Base-by-base conservation (phyloP, 2,797 vertebrate species). In the Sylvia borin region DNA sequence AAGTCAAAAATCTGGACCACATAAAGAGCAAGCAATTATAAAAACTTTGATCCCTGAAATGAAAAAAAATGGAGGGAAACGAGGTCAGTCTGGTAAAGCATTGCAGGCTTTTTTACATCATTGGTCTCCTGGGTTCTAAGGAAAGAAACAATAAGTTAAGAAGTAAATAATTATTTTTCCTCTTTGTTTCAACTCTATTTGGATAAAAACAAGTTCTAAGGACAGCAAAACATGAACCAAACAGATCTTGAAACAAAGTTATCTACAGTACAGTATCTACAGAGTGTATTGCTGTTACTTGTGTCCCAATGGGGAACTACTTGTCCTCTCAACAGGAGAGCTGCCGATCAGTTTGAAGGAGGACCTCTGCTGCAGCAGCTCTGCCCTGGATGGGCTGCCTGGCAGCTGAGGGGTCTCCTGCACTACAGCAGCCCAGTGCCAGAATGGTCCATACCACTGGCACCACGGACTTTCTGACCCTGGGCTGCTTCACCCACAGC, bases 51-150 rank as follows among this genome's bases (percentile, higher is more conserved):
- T 78, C 19, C 7, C 38, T 25, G 20, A 45, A 27, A 29, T 10
- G 7, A 9, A 58, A 48, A 48, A 32, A 32, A 68, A 42, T 40
- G 0, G 24, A 72, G 31, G 36, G 7, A 43, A 55, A 26, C 14
- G 22, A 19, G n/a, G 25, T 48, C 36, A 61, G 10, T 50, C 11
- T 62, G 7, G 66, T 85, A 43, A 1, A 64, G 18, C 17, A 10
- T 22, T 8, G 11, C 0, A 4, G 0, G 0, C 8, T 16, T 45
- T 86, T 75, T 61, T 47, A 27, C 3, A 7, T 45, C 1, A 0
- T 7, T 34, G 27, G 8, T 47, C 47, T 62, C 22, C 43, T 42
- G 32, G 18, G 27, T 65, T 87, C 36, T 61, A 25, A 25, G 60
- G 32, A 70, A 72, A 54, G 32, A 70, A 72, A 54, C 34, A 55